phyloP scores from a whole-genome alignment of 2,797 vertebrate species.

The Carapus acus region DNA sequence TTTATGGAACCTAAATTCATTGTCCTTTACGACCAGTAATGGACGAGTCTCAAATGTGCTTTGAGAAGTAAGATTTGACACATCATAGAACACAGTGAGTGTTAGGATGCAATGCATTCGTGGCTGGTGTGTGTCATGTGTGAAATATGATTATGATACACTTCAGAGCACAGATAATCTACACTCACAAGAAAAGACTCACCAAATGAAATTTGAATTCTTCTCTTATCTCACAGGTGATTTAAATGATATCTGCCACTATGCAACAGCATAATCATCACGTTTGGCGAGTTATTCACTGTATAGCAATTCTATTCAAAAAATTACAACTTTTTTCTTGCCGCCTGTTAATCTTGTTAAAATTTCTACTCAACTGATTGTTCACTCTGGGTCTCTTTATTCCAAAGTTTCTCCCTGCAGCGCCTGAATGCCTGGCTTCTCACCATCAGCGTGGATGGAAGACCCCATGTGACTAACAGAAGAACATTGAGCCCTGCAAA shows the following conservation, averaged over 20 bases:
- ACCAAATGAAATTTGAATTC: too few species aligned
- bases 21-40: neutral
- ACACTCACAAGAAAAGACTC: too few species aligned
- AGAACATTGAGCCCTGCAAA: constrained; percentile 35
- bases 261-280: too few species aligned
- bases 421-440: constrained; percentile 45
- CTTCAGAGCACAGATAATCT: too few species aligned
- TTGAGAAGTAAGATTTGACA: neutral
- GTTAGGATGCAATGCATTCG: too few species aligned
- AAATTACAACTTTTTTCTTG: neutral
- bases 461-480: constrained; percentile 60
- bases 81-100: too few species aligned
- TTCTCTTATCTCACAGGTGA: too few species aligned
- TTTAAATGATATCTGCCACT: too few species aligned
- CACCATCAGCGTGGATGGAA: constrained; percentile 43
- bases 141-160: too few species aligned
- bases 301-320: too few species aligned
- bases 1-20: neutral
- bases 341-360: neutral
- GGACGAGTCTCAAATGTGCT: neutral
- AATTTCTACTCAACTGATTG: neutral
- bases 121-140: too few species aligned
- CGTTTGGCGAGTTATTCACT: too few species aligned
- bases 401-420: constrained; percentile 30
- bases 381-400: constrained; percentile 32